Percentiles rank a stretch among this genome's conserved stretches.
Conservation (phyloP, 2,888 invertebrate genomes). For the Idaea straminata region DNA sequence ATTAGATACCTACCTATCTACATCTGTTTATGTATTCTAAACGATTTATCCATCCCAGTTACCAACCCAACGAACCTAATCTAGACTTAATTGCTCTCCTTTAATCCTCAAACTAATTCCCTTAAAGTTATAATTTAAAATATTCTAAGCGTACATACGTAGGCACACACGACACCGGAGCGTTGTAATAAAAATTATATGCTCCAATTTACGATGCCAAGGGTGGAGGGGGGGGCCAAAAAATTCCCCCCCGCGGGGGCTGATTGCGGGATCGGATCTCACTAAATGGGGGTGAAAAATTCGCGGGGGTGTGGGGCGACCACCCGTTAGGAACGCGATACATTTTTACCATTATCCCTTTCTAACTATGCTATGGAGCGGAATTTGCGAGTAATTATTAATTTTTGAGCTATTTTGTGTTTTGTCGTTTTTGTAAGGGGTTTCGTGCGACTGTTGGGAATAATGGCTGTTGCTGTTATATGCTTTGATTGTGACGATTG, state of each 20-base stretch:
- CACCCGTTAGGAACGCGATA: conserved; percentile 58
- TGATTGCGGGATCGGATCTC: conserved; percentile 78
- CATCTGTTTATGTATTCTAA: background rate
- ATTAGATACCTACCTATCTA: background rate
- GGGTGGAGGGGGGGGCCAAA: conserved; percentile 50
- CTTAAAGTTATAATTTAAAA: background rate
- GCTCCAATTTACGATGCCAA: conserved; percentile 77
- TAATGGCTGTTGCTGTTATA: background rate
- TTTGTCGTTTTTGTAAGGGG: conserved; percentile 12
- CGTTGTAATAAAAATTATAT: conserved; percentile 80
- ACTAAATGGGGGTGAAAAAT: conserved; percentile 73
- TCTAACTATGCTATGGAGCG: conserved; percentile 70
- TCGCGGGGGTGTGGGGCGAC: conserved; percentile 50
- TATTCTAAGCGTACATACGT: conserved; percentile 34
- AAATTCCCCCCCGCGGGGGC: conserved; percentile 63
- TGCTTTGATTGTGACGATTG: background rate
- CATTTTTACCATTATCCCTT: conserved; percentile 76
- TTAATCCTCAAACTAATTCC: background rate
- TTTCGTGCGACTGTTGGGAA: conserved; percentile 4
- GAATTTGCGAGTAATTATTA: conserved; percentile 69
- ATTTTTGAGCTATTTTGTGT: conserved; percentile 46
- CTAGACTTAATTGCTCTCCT: background rate
- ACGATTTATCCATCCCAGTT: background rate
- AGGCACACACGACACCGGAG: conserved; percentile 61
- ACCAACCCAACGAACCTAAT: background rate